Conservation (phyloP, 2,888 invertebrate species). For the Parelbella ahira region DNA sequence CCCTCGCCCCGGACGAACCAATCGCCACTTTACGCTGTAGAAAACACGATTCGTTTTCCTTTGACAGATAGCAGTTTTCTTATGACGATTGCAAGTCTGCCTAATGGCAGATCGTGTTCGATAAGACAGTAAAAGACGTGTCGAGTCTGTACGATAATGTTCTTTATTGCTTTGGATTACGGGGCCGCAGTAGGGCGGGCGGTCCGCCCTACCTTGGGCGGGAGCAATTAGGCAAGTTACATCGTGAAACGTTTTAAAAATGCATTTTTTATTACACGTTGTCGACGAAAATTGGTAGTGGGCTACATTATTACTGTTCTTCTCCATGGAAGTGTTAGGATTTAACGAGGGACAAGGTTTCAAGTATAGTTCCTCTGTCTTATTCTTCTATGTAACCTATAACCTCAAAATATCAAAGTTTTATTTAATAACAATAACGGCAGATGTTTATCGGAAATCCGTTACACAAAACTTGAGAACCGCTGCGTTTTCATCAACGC, state of each 20-base stretch:
- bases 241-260: slow-evolving; percentile 55
- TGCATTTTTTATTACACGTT: slow-evolving; percentile 56
- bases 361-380: too few relatives aligned
- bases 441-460: too few relatives aligned
- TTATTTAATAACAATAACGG: too few relatives aligned
- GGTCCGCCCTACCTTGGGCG: slow-evolving; percentile 65
- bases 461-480: too few relatives aligned
- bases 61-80: slow-evolving; percentile 49
- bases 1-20: slow-evolving; percentile 41
- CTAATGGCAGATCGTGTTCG: slow-evolving; percentile 52
- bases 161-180: slow-evolving; percentile 47
- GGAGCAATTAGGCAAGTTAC: slow-evolving; percentile 66
- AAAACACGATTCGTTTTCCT: slow-evolving; percentile 54
- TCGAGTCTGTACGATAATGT: slow-evolving; percentile 53
- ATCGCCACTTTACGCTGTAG: slow-evolving; percentile 35
- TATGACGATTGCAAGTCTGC: slow-evolving; percentile 70
- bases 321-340: too few relatives aligned
- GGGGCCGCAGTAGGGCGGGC: slow-evolving; percentile 50
- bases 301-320: slow-evolving; percentile 1
- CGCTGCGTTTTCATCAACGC: too few relatives aligned
- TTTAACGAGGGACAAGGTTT: too few relatives aligned
- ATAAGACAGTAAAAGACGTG: slow-evolving; percentile 66
- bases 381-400: too few relatives aligned
- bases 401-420: too few relatives aligned
- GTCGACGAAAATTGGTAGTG: slow-evolving; percentile 39